Percentiles rank a stretch among this genome's conserved stretches.
Evolutionary conservation across 2,113 vertebrate species (phyloP).

Genomic region (Neogobius melanostomus): DNA sequence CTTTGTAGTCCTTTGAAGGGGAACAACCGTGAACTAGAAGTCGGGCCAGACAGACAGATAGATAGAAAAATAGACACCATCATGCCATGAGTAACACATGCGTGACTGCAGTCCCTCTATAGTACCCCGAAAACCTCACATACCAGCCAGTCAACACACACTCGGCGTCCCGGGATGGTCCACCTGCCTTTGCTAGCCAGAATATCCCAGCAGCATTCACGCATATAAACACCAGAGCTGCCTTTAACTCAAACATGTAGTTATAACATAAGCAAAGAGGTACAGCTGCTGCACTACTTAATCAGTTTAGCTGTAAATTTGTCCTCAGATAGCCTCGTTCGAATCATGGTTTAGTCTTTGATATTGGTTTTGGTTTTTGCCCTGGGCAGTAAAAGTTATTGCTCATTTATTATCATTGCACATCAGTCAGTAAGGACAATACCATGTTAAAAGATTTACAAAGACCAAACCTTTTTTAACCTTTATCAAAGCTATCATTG

Average conservation of each 20-base stretch:
- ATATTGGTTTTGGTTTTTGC: no score
- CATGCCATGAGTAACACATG: constrained; percentile 57
- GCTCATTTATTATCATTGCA: no score
- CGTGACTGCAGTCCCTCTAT: constrained; percentile 62
- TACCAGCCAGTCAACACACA: constrained; percentile 62
- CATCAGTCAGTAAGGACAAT: no score
- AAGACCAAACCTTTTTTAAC: no score
- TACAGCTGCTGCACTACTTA: no score
- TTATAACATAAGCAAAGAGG: no score
- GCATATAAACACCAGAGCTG: neutral
- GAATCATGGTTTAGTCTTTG: no score
- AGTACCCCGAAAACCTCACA: constrained; percentile 55
- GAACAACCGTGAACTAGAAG: constrained; percentile 30
- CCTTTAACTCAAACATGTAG: neutral
- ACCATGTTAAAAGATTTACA: no score
- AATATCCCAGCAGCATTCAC: constrained; percentile 25
- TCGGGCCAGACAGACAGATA: constrained; percentile 47
- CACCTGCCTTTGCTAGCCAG: constrained; percentile 55
- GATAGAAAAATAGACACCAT: constrained; percentile 55
- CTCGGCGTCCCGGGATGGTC: constrained; percentile 38
- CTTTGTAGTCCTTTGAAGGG: constrained; percentile 37
- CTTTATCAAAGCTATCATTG: no score
- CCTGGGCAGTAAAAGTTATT: no score
- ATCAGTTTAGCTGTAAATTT: no score
- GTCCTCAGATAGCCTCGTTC: no score